phyloP scores from a whole-genome alignment of 1,140 invertebrate genomes.

The Cepaea nemoralis region DNA sequence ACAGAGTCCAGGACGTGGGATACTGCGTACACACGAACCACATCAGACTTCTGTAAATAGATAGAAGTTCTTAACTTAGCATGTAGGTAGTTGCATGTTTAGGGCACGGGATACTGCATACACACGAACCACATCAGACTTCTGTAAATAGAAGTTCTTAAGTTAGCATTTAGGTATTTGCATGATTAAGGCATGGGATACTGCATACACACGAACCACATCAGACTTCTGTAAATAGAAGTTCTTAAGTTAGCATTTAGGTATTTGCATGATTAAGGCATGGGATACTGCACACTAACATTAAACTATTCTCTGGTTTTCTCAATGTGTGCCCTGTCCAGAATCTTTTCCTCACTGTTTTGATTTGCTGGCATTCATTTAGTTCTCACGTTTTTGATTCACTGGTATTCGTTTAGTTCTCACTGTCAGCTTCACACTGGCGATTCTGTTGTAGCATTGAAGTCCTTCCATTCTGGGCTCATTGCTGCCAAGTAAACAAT shows the following conservation, averaged over 20 bases:
- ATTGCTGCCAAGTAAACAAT: no score
- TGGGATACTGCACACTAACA: not conserved
- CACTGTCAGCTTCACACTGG: no score
- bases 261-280: not conserved
- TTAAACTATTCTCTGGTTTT: no score
- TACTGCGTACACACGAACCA: conserved; percentile 6
- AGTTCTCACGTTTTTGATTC: no score
- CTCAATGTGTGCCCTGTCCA: no score
- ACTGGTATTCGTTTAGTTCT: no score
- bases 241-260: not conserved
- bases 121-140: conserved; percentile 22
- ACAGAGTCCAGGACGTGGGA: conserved; percentile 1
- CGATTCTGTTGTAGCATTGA: no score
- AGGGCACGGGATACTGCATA: not conserved
- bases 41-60: conserved; percentile 24
- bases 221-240: conserved; percentile 21
- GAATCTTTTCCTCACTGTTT: no score
- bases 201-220: conserved; percentile 6
- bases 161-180: not conserved
- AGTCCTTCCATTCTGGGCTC: no score
- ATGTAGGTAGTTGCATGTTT: not conserved
- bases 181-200: not conserved
- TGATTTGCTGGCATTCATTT: no score
- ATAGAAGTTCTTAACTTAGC: no score
- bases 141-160: no score